Evolutionary conservation across 2,888 invertebrate genomes (phyloP).

Genomic region (Embidobia sp.): DNA sequence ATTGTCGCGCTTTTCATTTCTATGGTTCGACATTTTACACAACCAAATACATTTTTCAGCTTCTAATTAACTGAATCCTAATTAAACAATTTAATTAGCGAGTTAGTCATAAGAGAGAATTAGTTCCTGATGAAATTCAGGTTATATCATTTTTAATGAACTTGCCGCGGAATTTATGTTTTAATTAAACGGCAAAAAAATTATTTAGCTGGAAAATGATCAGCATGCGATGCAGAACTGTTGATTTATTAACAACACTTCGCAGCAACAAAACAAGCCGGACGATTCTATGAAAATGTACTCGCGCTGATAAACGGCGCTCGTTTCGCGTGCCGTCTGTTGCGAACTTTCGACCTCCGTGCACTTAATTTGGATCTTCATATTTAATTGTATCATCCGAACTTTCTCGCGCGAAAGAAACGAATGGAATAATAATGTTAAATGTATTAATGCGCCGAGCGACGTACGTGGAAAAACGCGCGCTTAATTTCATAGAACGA

Average conservation of each 20-base stretch:
- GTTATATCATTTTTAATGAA: no score
- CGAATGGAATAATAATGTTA: constrained; percentile 32
- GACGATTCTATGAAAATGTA: neutral
- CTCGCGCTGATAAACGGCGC: constrained; percentile 18
- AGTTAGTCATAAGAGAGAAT: no score
- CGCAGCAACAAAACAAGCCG: neutral
- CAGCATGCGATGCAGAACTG: no score
- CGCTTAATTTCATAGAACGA: constrained; percentile 38
- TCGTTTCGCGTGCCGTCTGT: constrained; percentile 3
- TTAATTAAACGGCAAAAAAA: no score
- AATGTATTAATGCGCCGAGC: constrained; percentile 22
- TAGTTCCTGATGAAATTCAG: no score
- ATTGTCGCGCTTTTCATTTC: no score
- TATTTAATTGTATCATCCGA: constrained; percentile 49
- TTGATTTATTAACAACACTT: constrained; percentile 7
- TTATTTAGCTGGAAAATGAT: no score
- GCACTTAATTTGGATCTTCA: constrained; percentile 33
- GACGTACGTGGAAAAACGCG: constrained; percentile 21
- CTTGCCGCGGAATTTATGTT: no score
- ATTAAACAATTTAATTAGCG: no score
- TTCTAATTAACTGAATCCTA: no score
- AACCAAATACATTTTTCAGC: no score
- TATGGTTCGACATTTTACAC: no score
- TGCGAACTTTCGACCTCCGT: constrained; percentile 18
- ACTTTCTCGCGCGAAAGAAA: constrained; percentile 48